phyloP scores from a whole-genome alignment of 2,113 vertebrate species.

The Cricetomys ansorgei region DNA sequence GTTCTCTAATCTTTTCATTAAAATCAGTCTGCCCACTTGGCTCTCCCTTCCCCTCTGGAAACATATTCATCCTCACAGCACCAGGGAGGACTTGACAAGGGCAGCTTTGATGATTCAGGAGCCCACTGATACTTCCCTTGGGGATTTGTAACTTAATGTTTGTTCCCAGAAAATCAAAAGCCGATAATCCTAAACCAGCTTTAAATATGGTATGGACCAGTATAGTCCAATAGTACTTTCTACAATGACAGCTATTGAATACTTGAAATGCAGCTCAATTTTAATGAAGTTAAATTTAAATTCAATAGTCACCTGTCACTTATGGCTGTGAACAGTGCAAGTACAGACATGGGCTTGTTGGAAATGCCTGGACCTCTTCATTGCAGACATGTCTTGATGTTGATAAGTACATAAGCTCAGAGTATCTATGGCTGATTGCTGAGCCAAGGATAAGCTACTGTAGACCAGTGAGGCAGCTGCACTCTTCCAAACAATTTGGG shows the following conservation, averaged over 20 bases:
- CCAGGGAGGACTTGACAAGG: not conserved
- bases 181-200: not conserved
- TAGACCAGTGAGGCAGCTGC: not conserved
- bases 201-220: not conserved
- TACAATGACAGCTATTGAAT: not conserved
- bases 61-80: not conserved
- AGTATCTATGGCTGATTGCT: not conserved
- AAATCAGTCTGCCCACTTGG: not conserved
- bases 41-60: constrained; percentile 36
- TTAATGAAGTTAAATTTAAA: constrained; percentile 47
- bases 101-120: not conserved
- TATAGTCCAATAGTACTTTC: not conserved
- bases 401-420: not conserved
- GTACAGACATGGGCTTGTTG: not conserved
- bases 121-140: not conserved
- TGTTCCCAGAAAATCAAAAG: constrained; percentile 23
- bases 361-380: not conserved
- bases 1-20: constrained; percentile 29
- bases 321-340: not conserved
- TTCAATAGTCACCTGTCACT: not conserved
- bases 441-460: not conserved
- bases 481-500: too few relatives aligned
- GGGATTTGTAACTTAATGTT: not conserved
- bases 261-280: not conserved
- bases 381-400: not conserved